Conservation (phyloP, 2,888 invertebrate species). For the Baronia brevicornis region DNA sequence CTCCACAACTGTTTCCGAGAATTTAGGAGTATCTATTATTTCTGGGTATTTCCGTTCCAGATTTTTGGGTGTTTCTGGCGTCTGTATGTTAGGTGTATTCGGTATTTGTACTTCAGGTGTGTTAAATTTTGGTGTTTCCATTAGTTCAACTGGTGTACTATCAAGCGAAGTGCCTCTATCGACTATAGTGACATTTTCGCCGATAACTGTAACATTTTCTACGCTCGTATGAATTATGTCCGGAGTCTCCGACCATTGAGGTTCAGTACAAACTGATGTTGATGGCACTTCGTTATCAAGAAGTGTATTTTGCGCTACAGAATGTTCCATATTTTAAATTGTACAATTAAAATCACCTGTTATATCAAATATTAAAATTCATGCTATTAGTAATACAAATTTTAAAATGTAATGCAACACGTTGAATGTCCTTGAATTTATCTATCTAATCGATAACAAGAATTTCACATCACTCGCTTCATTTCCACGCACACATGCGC, state of each 20-base stretch:
- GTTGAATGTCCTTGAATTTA: slow-evolving; percentile 58
- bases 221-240: slow-evolving; percentile 61
- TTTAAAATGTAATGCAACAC: slow-evolving; percentile 21
- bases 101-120: slow-evolving; percentile 28
- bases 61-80: slow-evolving; percentile 23
- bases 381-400: slow-evolving; percentile 10
- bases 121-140: slow-evolving; percentile 19
- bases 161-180: slow-evolving; percentile 42
- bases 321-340: slow-evolving; percentile 39
- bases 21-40: slow-evolving; percentile 41
- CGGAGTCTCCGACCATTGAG: slow-evolving; percentile 5
- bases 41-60: slow-evolving; percentile 23
- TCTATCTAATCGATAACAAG: slow-evolving; percentile 68
- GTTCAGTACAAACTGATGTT: background rate
- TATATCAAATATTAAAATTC: slow-evolving; percentile 15
- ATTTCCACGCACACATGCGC: slow-evolving; percentile 52
- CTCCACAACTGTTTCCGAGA: slow-evolving; percentile 16
- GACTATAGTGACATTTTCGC: slow-evolving; percentile 59
- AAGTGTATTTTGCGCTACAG: too few species aligned
- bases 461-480: slow-evolving; percentile 63
- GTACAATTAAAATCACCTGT: slow-evolving; percentile 4
- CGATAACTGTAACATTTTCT: slow-evolving; percentile 51
- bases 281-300: too few species aligned
- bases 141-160: too few species aligned
- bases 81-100: slow-evolving; percentile 20